These are phyloP conservation scores for Drosophila differens DNA, from an alignment of 2,888 invertebrate species.

Conservation along the genomic window DNA sequence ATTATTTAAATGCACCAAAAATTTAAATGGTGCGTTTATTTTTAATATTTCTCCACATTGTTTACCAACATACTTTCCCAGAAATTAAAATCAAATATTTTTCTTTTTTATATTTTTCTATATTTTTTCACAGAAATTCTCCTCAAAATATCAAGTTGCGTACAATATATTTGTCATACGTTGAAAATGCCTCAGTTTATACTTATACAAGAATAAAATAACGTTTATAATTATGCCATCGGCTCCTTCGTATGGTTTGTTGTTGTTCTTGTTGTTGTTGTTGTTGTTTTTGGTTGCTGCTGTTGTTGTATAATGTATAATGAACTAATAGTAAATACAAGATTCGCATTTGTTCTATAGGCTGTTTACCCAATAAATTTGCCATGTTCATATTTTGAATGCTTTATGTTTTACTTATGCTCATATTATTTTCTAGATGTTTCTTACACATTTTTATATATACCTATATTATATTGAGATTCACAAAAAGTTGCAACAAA, in stretches of 20 bases:
- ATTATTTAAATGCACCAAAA: constrained; percentile 50
- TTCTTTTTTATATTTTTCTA: constrained; percentile 67
- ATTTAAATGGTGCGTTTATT: constrained; percentile 2
- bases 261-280: constrained; percentile 29
- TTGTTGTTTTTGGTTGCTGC: constrained; percentile 30
- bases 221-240: constrained; percentile 66
- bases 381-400: constrained; percentile 33
- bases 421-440: constrained; percentile 56
- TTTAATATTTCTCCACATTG: background rate
- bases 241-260: constrained; percentile 35
- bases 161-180: constrained; percentile 82
- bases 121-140: constrained; percentile 83
- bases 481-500: constrained; percentile 85
- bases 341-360: constrained; percentile 53
- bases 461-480: constrained; percentile 67
- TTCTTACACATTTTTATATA: constrained; percentile 50
- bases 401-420: constrained; percentile 29
- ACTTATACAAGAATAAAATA: constrained; percentile 80
- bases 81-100: constrained; percentile 55
- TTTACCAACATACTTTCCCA: background rate
- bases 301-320: constrained; percentile 54
- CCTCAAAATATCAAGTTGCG: constrained; percentile 84
- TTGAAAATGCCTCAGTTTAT: constrained; percentile 75
- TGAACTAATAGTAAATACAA: constrained; percentile 64
- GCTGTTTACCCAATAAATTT: constrained; percentile 44